Percentiles rank a stretch among this genome's conserved stretches.
Evolutionary conservation across 2,797 vertebrate genomes (phyloP).

Genomic region (Ptychobarbus kaznakovi): DNA sequence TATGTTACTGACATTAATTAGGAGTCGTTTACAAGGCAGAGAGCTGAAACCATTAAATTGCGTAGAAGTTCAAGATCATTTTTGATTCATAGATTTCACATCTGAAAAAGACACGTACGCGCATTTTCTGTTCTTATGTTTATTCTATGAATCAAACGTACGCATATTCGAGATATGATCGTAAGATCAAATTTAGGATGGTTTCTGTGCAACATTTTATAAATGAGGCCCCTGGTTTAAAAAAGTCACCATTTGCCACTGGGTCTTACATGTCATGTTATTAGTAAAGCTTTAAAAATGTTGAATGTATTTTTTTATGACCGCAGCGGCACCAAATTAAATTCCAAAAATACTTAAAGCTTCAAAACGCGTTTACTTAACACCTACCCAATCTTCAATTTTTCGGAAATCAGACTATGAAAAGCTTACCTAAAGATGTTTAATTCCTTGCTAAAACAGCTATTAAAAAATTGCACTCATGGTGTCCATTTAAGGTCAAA

Average conservation of each 20-base stretch:
- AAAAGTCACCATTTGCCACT: neutral
- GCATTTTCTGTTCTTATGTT: too few relatives aligned
- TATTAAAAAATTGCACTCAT: neutral
- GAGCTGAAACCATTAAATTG: too few relatives aligned
- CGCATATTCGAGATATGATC: too few relatives aligned
- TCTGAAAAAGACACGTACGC: too few relatives aligned
- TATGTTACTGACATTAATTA: too few relatives aligned
- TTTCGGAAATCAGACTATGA: neutral
- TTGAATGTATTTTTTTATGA: neutral
- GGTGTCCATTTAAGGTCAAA: conserved; percentile 56
- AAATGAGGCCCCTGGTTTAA: neutral
- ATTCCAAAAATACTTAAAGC: neutral
- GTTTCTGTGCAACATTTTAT: too few relatives aligned
- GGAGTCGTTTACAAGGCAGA: too few relatives aligned
- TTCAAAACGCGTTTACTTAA: neutral
- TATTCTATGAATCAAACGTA: too few relatives aligned
- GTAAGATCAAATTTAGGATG: too few relatives aligned
- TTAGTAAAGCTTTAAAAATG: conserved; percentile 39
- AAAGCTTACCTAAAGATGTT: neutral
- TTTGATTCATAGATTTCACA: too few relatives aligned
- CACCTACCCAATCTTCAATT: neutral
- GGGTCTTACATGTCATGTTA: neutral
- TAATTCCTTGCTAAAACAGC: neutral
- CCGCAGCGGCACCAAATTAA: conserved; percentile 4
- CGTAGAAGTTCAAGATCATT: too few relatives aligned